phyloP scores from a whole-genome alignment of 2,113 vertebrate genomes.

The Struthio camelus region DNA sequence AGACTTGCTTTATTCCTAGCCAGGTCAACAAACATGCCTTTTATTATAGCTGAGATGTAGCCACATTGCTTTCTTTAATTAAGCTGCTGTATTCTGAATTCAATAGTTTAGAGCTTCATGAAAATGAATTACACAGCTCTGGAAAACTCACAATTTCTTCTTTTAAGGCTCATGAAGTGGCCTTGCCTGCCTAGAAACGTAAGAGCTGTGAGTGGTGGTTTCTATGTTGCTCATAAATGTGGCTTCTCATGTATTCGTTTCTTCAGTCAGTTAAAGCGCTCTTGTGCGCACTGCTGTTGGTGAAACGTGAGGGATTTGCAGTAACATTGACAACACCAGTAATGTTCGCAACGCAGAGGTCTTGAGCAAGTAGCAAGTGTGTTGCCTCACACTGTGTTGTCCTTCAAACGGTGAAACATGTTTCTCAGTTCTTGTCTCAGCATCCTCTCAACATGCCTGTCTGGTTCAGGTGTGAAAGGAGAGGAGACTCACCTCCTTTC shows the following conservation, averaged over 20 bases:
- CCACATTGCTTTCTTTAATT: not conserved
- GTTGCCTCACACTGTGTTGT: not conserved
- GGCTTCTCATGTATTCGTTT: not conserved
- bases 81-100: not conserved
- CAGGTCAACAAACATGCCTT: not conserved
- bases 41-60: not conserved
- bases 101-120: not conserved
- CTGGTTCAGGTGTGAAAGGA: not conserved
- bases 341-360: not conserved
- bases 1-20: too few species aligned
- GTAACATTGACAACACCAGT: not conserved
- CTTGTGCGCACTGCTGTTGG: not conserved
- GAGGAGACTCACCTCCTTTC: not conserved
- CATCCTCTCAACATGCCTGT: not conserved
- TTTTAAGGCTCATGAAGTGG: not conserved
- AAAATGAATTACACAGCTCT: not conserved
- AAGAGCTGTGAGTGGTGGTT: not conserved
- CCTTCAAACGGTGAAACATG: not conserved
- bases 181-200: not conserved
- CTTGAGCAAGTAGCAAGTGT: not conserved
- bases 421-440: not conserved
- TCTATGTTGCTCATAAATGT: not conserved
- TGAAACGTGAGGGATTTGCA: not conserved
- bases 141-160: not conserved
- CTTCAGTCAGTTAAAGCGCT: not conserved